Base-by-base conservation (phyloP, 2,888 invertebrate genomes). In the Apotomis betuletana region DNA sequence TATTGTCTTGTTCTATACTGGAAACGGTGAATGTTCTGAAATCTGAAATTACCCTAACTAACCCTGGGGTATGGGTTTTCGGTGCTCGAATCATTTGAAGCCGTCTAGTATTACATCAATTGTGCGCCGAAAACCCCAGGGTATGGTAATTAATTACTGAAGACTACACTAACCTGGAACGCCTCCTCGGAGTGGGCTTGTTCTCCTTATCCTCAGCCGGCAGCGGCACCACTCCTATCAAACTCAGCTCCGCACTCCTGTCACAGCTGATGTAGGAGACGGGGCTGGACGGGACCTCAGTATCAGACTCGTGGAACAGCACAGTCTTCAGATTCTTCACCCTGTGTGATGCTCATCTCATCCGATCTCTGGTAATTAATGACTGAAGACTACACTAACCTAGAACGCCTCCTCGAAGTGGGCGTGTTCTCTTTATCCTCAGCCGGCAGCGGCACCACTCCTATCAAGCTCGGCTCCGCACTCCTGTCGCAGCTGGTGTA, bases 291-390 rank as follows among this genome's bases (percentile, higher is more conserved):
- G 69, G 41, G 41, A 41, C 55, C 2, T 81, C 81, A 0, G 65
- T 44, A 62, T 87, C 86, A 0, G 82, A 80, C 4, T 85, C 77
- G 63, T 87, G 78, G 73, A 92, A 92, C 0, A 91, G 80, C 0
- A 92, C 91, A 0, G 87, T 79, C 79, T 91, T 91, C 44, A 88
- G 90, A 15, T 85, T 86, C n/a, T n/a, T n/a, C n/a, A n/a, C n/a
- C n/a, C n/a, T n/a, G n/a, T n/a, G n/a, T n/a, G n/a, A n/a, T n/a
- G n/a, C n/a, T n/a, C n/a, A n/a, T n/a, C n/a, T n/a, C n/a, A n/a
- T n/a, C n/a, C n/a, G n/a, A n/a, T n/a, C n/a, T n/a, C n/a, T n/a
- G n/a, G n/a, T n/a, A n/a, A n/a, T 27, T 27, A 27, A 27, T 27
- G 27, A 27, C 27, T 1, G 27, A 27, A 27, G 2, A 2, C 27